phyloP scores from a whole-genome alignment of 2,888 invertebrate genomes.

The Patella caerulea region DNA sequence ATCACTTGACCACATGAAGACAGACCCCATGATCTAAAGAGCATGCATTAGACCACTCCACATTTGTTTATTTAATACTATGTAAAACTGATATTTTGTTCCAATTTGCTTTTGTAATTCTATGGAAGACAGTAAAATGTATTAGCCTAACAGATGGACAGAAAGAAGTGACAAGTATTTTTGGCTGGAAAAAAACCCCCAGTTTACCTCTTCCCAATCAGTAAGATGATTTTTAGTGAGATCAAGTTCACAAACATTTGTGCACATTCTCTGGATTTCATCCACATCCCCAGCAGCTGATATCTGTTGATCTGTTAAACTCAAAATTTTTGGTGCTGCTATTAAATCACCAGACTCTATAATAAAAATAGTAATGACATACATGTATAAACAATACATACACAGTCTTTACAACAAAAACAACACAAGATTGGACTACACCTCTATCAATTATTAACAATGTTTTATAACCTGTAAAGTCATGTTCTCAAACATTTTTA shows the following conservation, averaged over 20 bases:
- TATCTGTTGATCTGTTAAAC: slow-evolving; percentile 92
- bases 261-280: slow-evolving; percentile 67
- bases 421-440: not conserved
- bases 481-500: too few species aligned
- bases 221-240: slow-evolving; percentile 92
- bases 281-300: slow-evolving; percentile 82
- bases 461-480: not conserved
- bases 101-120: too few species aligned
- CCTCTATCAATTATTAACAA: not conserved
- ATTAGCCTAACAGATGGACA: too few species aligned
- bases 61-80: too few species aligned
- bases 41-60: too few species aligned
- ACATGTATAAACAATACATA: too few species aligned
- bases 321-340: slow-evolving; percentile 74
- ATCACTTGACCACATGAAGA: too few species aligned
- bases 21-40: too few species aligned
- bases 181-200: not conserved
- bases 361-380: not conserved
- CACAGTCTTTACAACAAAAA: not conserved
- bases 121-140: too few species aligned
- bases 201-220: slow-evolving; percentile 86
- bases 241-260: slow-evolving; percentile 91
- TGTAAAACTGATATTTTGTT: too few species aligned
- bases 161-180: too few species aligned
- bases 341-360: slow-evolving; percentile 48